Conservation (phyloP, 2,113 vertebrate genomes). For the Procavia capensis region DNA sequence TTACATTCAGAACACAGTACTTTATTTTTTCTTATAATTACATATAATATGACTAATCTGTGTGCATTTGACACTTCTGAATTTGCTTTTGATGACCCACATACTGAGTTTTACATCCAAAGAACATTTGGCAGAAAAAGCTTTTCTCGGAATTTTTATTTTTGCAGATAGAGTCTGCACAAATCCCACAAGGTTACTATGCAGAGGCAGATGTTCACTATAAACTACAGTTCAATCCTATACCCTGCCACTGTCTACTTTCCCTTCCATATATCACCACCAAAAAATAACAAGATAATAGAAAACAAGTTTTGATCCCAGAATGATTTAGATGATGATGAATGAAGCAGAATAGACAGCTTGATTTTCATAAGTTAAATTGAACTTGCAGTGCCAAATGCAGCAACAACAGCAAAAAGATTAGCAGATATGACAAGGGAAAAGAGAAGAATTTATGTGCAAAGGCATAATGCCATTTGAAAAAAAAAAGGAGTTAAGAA, state of each 20-base stretch:
- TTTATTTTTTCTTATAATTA: conserved; percentile 34
- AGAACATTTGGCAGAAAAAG: conserved; percentile 3
- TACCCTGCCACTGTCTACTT: conserved; percentile 68
- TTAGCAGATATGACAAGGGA: conserved; percentile 79
- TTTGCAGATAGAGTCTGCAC: conserved; percentile 46
- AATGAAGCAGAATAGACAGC: conserved; percentile 82
- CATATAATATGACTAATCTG: conserved; percentile 12
- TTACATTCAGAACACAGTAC: neutral
- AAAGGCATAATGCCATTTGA: conserved; percentile 70
- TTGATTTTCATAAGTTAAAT: conserved; percentile 83
- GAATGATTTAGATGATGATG: conserved; percentile 85
- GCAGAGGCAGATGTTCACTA: conserved; percentile 74
- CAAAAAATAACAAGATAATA: conserved; percentile 81
- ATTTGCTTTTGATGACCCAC: conserved; percentile 56
- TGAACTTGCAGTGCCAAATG: conserved; percentile 73
- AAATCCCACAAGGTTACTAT: conserved; percentile 61
- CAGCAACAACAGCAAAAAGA: conserved; percentile 71
- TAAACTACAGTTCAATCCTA: conserved; percentile 62
- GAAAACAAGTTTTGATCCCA: conserved; percentile 83
- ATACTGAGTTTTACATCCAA: conserved; percentile 27
- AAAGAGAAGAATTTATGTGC: conserved; percentile 78
- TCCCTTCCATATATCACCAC: conserved; percentile 77
- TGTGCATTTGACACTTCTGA: neutral
- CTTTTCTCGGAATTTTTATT: conserved; percentile 70
- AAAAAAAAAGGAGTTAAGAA: conserved; percentile 66